These are phyloP conservation scores for Stegodyphus dumicola DNA, from an alignment of 1,140 invertebrate species.

Conservation along the genomic window DNA sequence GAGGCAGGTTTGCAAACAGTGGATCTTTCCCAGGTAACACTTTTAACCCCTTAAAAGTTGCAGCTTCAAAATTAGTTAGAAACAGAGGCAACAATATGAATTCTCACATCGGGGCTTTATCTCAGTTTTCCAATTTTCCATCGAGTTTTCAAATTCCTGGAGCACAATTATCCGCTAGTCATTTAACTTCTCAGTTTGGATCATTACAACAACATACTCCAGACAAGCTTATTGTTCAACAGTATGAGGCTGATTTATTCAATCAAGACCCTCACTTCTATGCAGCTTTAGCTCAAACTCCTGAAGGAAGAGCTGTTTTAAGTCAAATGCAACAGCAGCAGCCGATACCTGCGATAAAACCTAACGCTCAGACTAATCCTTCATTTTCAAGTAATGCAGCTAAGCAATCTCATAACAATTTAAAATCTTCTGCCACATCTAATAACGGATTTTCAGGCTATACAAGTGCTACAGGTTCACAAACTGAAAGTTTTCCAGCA, in stretches of 20 bases:
- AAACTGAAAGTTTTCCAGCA: no score
- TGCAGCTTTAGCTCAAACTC: slow-evolving; percentile 12
- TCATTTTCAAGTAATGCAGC: no score
- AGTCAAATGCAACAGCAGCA: slow-evolving; percentile 25
- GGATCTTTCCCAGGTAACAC: neutral
- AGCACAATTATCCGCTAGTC: neutral
- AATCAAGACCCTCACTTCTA: slow-evolving; percentile 34
- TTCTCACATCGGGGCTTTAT: neutral
- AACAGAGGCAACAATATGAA: slow-evolving; percentile 17
- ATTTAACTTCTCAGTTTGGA: slow-evolving; percentile 6
- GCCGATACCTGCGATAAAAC: no score
- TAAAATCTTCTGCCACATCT: no score
- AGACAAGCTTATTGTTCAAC: slow-evolving; percentile 9
- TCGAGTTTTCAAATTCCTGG: neutral
- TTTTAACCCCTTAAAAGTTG: neutral
- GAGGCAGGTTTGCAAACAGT: neutral
- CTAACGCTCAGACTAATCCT: no score
- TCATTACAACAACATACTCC: neutral
- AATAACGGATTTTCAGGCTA: neutral
- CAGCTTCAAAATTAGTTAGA: neutral
- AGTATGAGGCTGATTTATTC: neutral
- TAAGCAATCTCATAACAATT: no score
- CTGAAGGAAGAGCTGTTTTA: slow-evolving; percentile 5
- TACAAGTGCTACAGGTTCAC: neutral
- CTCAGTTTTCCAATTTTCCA: neutral